A percentile compares a stretch with the other conserved stretches of the same genome.
phyloP scores from a whole-genome alignment of 23 tunicate genomes.

The Trididemnum nubilum region DNA sequence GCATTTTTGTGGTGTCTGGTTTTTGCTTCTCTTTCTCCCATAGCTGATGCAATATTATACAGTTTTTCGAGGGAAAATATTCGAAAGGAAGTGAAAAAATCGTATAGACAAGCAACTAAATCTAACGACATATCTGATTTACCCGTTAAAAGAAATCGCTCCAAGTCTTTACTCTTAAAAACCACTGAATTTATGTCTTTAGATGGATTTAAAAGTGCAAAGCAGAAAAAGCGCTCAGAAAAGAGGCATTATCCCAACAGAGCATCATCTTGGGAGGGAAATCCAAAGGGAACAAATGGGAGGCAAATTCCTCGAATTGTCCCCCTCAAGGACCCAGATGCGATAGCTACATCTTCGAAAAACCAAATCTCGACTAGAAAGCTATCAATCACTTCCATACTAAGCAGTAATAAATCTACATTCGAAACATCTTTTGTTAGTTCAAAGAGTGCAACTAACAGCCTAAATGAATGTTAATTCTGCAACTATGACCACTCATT shows the following conservation, averaged over 20 bases:
- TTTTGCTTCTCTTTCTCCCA: neutral
- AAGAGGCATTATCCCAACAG: neutral
- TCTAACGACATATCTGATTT: neutral
- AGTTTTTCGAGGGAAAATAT: neutral
- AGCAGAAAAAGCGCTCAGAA: neutral
- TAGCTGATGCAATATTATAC: neutral
- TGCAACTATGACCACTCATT: no score
- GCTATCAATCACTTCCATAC: neutral
- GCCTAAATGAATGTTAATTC: no score
- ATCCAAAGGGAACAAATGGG: neutral
- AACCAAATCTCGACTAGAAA: neutral
- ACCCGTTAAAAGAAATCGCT: neutral
- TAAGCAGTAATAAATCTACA: neutral
- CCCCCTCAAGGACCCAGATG: neutral
- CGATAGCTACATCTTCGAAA: neutral
- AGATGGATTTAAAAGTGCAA: neutral
- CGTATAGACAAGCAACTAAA: neutral
- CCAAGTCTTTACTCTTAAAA: neutral
- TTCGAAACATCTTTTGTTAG: neutral
- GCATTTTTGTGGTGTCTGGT: neutral
- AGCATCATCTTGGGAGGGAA: neutral
- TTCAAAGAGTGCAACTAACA: neutral
- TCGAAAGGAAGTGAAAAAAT: neutral
- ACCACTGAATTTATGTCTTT: neutral
- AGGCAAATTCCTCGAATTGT: neutral